Conservation (phyloP, 35 echinoderm and acorn worm genomes). For the Heliocidaris erythrogramma region DNA sequence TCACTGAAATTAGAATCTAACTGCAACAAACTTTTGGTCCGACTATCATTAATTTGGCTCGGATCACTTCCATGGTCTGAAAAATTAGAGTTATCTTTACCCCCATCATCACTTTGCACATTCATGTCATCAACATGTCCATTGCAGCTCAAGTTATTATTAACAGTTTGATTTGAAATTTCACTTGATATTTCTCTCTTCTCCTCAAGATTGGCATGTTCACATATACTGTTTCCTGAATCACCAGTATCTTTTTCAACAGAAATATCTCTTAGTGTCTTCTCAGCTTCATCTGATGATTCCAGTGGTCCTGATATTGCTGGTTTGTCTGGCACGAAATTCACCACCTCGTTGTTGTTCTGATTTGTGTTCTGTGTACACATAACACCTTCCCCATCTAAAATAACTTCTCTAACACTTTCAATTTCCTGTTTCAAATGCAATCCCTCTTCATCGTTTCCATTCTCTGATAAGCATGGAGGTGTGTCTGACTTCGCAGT, state of each 20-base stretch:
- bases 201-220: neutral
- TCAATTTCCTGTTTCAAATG: neutral
- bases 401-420: neutral
- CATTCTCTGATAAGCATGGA: neutral
- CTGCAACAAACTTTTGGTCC: neutral
- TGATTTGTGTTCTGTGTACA: neutral
- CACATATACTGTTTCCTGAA: constrained; percentile 15
- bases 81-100: neutral
- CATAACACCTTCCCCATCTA: neutral
- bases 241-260: neutral
- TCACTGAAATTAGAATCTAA: neutral
- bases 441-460: neutral
- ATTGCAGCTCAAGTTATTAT: neutral
- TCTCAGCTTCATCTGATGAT: neutral
- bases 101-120: neutral
- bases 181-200: neutral
- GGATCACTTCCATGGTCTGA: neutral
- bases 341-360: neutral
- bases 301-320: neutral
- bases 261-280: neutral
- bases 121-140: neutral
- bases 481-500: neutral
- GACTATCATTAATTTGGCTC: neutral
- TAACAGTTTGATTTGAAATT: neutral
- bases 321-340: neutral